Conservation (phyloP, 2,888 invertebrate genomes). For the Yponomeuta evonymella region DNA sequence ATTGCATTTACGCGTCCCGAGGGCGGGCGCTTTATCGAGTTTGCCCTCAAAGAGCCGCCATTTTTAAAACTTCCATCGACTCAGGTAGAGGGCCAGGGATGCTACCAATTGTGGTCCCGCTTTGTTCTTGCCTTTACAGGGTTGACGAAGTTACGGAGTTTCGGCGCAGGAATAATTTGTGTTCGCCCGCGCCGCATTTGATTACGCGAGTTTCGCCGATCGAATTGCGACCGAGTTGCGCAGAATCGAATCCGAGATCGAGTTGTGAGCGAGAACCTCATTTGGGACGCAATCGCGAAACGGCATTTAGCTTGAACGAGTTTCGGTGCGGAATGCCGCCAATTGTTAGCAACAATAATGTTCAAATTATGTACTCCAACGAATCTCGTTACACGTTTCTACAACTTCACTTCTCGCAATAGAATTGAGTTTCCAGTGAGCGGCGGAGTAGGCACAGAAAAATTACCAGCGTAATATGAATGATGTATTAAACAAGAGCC, state of each 20-base stretch:
- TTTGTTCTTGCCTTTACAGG: constrained; percentile 71
- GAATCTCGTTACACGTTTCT: neutral
- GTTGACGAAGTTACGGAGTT: constrained; percentile 72
- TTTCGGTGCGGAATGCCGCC: neutral
- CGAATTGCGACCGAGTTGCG: constrained; percentile 49
- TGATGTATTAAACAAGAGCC: constrained; percentile 34
- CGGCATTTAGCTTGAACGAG: constrained; percentile 32
- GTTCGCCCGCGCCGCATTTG: constrained; percentile 65
- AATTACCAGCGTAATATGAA: constrained; percentile 26
- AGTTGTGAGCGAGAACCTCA: constrained; percentile 43
- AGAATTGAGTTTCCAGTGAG: neutral
- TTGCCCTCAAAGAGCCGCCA: constrained; percentile 70
- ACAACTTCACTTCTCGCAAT: neutral
- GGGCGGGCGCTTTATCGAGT: constrained; percentile 70
- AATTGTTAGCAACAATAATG: neutral
- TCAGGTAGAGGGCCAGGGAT: constrained; percentile 49
- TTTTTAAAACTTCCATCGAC: constrained; percentile 70
- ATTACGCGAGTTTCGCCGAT: constrained; percentile 62
- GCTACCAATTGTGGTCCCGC: constrained; percentile 70
- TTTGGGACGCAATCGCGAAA: constrained; percentile 31
- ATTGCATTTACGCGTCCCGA: constrained; percentile 74
- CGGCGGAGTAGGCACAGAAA: neutral
- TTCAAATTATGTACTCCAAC: neutral
- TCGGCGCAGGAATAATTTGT: constrained; percentile 70
- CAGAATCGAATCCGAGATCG: constrained; percentile 54